Evolutionary conservation across 2,113 vertebrate genomes (phyloP).

Genomic region (Nothocercus nigrocapillus): DNA sequence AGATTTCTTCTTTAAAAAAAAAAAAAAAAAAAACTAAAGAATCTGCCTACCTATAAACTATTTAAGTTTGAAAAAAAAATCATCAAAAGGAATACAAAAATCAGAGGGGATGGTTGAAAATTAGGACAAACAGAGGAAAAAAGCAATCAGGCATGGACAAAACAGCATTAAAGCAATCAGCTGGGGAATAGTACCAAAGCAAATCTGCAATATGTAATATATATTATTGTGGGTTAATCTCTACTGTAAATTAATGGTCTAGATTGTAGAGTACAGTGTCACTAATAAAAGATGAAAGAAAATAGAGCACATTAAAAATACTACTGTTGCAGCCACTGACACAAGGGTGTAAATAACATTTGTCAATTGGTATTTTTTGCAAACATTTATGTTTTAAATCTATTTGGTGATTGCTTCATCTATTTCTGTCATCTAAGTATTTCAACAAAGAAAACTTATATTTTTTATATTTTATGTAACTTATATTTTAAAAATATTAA

Average conservation of each 20-base stretch:
- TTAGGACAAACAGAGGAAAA: neutral
- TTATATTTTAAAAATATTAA: neutral
- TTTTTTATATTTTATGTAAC: neutral
- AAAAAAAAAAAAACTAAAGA: too few relatives aligned
- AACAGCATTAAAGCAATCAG: conserved; percentile 19
- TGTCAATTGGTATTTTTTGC: conserved; percentile 38
- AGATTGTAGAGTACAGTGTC: conserved; percentile 40
- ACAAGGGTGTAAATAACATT: conserved; percentile 23
- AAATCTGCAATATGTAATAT: conserved; percentile 43
- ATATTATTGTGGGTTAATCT: conserved; percentile 39
- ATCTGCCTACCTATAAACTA: neutral
- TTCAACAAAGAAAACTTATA: neutral
- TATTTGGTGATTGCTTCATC: neutral
- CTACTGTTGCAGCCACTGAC: conserved; percentile 22
- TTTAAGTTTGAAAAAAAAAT: neutral
- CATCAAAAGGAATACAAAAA: neutral
- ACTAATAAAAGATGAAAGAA: conserved; percentile 60
- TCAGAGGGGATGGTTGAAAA: neutral
- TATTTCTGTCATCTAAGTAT: neutral
- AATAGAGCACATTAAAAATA: conserved; percentile 62
- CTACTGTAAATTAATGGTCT: conserved; percentile 55
- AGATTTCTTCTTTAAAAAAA: neutral
- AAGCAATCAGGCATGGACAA: neutral
- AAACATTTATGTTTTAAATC: conserved; percentile 15
- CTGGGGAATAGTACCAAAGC: conserved; percentile 17